Evolutionary conservation across 2,797 vertebrate species (phyloP).

Genomic region (Hydrolagus colliei): DNA sequence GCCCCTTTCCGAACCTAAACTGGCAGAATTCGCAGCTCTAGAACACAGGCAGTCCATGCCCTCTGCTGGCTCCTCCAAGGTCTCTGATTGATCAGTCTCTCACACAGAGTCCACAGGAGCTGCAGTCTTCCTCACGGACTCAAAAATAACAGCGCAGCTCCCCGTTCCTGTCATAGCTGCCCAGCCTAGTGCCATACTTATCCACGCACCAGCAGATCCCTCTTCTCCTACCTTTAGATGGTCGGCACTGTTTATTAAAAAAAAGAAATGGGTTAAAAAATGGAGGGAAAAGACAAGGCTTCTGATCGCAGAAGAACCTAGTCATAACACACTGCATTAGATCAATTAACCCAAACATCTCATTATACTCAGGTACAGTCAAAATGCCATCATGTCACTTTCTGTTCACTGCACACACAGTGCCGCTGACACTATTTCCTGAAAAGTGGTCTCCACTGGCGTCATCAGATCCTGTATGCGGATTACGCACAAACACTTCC

Average conservation of each 20-base stretch:
- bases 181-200: slow-evolving; percentile 84
- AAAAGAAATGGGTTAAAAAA: neutral
- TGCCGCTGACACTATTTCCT: too few relatives aligned
- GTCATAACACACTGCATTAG: neutral
- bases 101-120: slow-evolving; percentile 40
- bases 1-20: slow-evolving; percentile 33
- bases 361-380: slow-evolving; percentile 10
- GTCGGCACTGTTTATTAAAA: slow-evolving; percentile 67
- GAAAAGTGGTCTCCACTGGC: too few relatives aligned
- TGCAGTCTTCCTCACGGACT: slow-evolving; percentile 48
- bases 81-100: slow-evolving; percentile 43
- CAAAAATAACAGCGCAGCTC: slow-evolving; percentile 72
- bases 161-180: slow-evolving; percentile 69
- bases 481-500: too few relatives aligned
- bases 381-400: neutral
- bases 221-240: slow-evolving; percentile 85
- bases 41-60: slow-evolving; percentile 34
- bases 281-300: neutral
- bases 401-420: too few relatives aligned
- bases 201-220: slow-evolving; percentile 95
- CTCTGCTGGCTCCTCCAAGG: slow-evolving; percentile 49
- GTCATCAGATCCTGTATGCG: too few relatives aligned
- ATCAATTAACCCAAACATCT: slow-evolving; percentile 6
- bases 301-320: slow-evolving; percentile 34
- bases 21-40: slow-evolving; percentile 36